Evolutionary conservation across 2,113 vertebrate genomes (phyloP).

Genomic region (Actenoides lindsayi): DNA sequence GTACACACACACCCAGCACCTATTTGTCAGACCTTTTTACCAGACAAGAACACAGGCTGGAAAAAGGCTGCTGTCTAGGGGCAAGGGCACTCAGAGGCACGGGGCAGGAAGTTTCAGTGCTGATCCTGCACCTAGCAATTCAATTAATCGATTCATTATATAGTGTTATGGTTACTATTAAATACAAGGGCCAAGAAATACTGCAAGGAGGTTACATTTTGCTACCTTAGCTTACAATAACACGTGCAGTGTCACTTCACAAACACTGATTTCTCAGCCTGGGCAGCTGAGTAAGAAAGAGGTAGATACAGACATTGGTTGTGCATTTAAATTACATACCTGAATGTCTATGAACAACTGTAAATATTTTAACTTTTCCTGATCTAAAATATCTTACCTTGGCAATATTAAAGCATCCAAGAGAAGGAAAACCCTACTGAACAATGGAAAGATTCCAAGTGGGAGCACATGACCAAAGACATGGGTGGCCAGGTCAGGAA

Average conservation of each 20-base stretch:
- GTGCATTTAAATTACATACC: not conserved
- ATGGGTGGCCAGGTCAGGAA: not conserved
- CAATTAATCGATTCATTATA: not conserved
- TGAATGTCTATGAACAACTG: not conserved
- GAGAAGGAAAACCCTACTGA: not conserved
- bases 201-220: not conserved
- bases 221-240: not conserved
- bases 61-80: not conserved
- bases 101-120: not conserved
- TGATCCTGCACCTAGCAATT: not conserved
- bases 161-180: not conserved
- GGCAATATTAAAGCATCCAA: not conserved
- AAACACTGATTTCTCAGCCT: not conserved
- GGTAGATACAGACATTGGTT: not conserved
- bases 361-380: not conserved
- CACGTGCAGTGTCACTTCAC: not conserved
- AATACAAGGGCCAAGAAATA: not conserved
- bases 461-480: not conserved
- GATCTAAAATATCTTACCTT: not conserved
- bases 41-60: not conserved
- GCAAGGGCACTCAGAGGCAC: not conserved
- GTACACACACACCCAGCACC: slow-evolving; percentile 38
- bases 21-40: slow-evolving; percentile 42
- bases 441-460: not conserved
- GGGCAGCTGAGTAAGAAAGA: not conserved